A percentile compares a stretch with the other conserved stretches of the same genome.
phyloP scores from a whole-genome alignment of 2,797 vertebrate species.

The Aphelocoma californica region DNA sequence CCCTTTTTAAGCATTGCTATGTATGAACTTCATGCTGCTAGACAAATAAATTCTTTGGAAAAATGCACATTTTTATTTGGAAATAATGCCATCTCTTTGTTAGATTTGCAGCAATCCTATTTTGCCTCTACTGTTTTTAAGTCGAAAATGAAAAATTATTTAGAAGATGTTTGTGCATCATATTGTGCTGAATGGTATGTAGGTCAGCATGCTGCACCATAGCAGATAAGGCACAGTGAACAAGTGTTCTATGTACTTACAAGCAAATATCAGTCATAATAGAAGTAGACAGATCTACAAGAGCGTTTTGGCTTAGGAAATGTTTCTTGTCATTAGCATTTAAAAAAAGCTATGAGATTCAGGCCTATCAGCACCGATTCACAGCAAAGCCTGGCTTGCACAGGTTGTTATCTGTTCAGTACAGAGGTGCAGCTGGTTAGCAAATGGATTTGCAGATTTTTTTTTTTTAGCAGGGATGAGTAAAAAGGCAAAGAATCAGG shows the following conservation, averaged over 20 bases:
- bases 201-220: conserved; percentile 99
- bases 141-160: conserved; percentile 95
- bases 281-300: conserved; percentile 99
- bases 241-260: conserved; percentile 99
- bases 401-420: conserved; percentile 99
- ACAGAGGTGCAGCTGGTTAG: conserved; percentile 99
- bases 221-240: conserved; percentile 97
- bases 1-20: conserved; percentile 75
- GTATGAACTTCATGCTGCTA: conserved; percentile 91
- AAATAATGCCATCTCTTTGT: conserved; percentile 98
- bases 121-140: conserved; percentile 98
- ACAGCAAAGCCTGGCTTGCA: conserved; percentile 96
- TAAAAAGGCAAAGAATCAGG: conserved; percentile 97
- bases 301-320: conserved; percentile 97
- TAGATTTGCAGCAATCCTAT: conserved; percentile 98
- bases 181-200: conserved; percentile 99
- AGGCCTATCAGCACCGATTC: conserved; percentile 98
- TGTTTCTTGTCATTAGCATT: conserved; percentile 99
- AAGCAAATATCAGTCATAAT: conserved; percentile 99
- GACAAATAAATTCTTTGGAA: conserved; percentile 93
- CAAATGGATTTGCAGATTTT: conserved; percentile 99
- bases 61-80: conserved; percentile 90
- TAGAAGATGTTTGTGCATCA: conserved; percentile 97
- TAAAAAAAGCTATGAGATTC: conserved; percentile 99
- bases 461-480: conserved; percentile 98